Base-by-base conservation (phyloP, 2,888 invertebrate genomes). In the Cinara cedri region DNA sequence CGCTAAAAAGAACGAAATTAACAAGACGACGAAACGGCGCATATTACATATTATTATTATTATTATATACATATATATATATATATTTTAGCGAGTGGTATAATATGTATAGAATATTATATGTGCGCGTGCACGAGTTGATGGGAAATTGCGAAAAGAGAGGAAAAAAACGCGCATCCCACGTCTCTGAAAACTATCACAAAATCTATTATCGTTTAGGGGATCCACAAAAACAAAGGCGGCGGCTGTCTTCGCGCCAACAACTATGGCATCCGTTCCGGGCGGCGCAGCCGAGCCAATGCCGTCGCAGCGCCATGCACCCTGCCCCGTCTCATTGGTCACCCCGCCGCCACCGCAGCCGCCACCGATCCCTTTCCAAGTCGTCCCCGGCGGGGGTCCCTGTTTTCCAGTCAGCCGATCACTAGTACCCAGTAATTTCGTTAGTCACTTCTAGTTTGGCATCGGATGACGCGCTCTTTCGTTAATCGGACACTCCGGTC, bases 401-500 rank as follows among this genome's bases (percentile, higher is more conserved):
- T 57, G 81, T 66, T 66, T 81, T 66, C 81, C 72, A 72, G 66
- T 66, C 72, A 72, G 81, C 72, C 66, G 72, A 66, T 66, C 72
- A 74, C 66, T 66, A 72, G 74, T 57, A 60, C 66, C 21, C 81
- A 80, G 72, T 89, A 89, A 89, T 88, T 88, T 88, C 88, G 89
- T 89, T 89, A 89, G 89, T 89, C 89, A 88, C 88, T 88, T 89
- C 88, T 87, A 88, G 88, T 87, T 88, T 88, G 88, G 87, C 87
- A 87, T 88, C 88, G 86, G 87, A 88, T 88, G 88, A 88, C 88
- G 83, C 83, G 83, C 83, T 82, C 81, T 60, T 51, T 78, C 78
- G 78, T 78, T 78, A 78, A 78, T 70, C 70, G 78, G 70, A 78
- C 78, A 70, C 78, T 78, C 68, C 78, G 78, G 70, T 70, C 78